Conservation (phyloP, 2,888 invertebrate species). For the Erpobdella octoculata region DNA sequence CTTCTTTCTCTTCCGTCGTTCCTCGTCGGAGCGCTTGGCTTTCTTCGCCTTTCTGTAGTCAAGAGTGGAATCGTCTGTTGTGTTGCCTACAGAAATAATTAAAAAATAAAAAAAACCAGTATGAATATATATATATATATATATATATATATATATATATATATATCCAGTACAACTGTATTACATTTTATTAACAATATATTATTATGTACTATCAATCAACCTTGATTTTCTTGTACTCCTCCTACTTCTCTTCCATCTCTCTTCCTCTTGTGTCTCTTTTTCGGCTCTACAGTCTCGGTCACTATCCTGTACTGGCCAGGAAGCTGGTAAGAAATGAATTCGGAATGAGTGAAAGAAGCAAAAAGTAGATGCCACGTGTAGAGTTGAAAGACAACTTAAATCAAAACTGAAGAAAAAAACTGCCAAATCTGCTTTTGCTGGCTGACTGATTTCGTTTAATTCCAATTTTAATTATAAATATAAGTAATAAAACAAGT, state of each 20-base stretch:
- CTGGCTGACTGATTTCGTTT: too few relatives aligned
- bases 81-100: too few relatives aligned
- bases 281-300: conserved; percentile 81
- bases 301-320: conserved; percentile 89
- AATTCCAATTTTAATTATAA: too few relatives aligned
- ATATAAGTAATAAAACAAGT: too few relatives aligned
- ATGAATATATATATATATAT: not conserved
- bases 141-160: too few relatives aligned
- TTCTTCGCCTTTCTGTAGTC: conserved; percentile 41
- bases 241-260: conserved; percentile 43
- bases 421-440: too few relatives aligned
- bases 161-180: too few relatives aligned
- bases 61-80: conserved; percentile 36
- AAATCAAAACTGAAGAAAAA: too few relatives aligned
- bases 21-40: conserved; percentile 40
- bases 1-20: conserved; percentile 82
- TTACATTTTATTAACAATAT: too few relatives aligned
- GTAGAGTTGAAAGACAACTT: too few relatives aligned
- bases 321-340: conserved; percentile 62
- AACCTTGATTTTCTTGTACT: conserved; percentile 46
- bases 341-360: too few relatives aligned
- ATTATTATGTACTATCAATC: not conserved
- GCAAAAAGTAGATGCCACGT: not conserved
- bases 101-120: conserved; percentile 5
- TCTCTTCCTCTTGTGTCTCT: conserved; percentile 86